phyloP scores from a whole-genome alignment of 2,888 invertebrate genomes.

The Lumbricus terrestris region DNA sequence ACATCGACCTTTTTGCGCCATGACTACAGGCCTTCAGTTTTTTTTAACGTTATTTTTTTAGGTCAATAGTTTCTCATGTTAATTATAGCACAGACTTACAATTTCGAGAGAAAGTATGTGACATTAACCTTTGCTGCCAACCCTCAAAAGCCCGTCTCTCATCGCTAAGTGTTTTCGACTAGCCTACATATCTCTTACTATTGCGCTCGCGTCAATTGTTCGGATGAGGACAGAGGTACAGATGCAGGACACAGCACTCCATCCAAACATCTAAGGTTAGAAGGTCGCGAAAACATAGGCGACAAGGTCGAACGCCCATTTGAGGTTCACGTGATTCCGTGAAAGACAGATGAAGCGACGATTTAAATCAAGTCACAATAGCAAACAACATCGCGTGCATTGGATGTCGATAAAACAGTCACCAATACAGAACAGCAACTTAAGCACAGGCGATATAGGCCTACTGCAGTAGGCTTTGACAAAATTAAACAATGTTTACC shows the following conservation, averaged over 20 bases:
- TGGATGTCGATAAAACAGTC: not conserved
- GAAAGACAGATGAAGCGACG: not conserved
- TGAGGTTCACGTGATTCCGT: too few species aligned
- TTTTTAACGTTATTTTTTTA: too few species aligned
- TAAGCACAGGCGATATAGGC: too few species aligned
- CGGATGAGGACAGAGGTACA: too few species aligned
- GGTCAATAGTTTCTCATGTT: too few species aligned
- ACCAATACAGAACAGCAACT: not conserved
- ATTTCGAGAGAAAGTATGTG: not conserved
- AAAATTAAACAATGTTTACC: too few species aligned
- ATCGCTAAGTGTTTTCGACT: not conserved
- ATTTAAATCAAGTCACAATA: not conserved
- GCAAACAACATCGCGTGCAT: not conserved
- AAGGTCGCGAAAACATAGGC: not conserved
- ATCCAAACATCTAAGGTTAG: too few species aligned
- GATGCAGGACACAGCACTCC: not conserved
- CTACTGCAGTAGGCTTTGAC: too few species aligned
- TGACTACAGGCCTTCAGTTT: too few species aligned
- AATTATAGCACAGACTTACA: not conserved
- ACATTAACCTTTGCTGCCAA: not conserved
- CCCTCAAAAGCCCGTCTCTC: not conserved
- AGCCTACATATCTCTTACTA: too few species aligned
- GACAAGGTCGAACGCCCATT: not conserved
- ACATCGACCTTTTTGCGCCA: too few species aligned
- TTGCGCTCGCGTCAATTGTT: not conserved